A percentile compares a stretch with the other conserved stretches of the same genome.
Evolutionary conservation across 2,888 invertebrate genomes (phyloP).

Genomic region (Mesoligia furuncula): DNA sequence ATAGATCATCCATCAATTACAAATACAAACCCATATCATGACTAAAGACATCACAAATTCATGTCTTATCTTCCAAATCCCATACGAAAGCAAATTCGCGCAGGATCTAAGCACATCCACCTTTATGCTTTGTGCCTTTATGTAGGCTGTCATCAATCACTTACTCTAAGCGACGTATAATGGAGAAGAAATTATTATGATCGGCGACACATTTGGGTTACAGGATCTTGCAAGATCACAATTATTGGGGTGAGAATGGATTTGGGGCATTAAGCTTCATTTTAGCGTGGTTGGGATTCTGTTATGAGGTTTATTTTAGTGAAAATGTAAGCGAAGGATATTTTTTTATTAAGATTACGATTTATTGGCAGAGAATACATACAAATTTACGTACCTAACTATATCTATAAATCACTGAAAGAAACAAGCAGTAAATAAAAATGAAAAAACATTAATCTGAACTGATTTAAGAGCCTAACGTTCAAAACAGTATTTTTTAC

Average conservation of each 20-base stretch:
- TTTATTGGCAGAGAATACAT: not conserved
- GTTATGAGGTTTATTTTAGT: not conserved
- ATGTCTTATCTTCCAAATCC: constrained; percentile 36
- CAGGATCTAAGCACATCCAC: constrained; percentile 21
- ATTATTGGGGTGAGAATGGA: constrained; percentile 20
- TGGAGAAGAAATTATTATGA: constrained; percentile 55
- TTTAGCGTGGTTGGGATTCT: constrained; percentile 5
- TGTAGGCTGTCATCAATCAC: constrained; percentile 52
- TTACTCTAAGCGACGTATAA: constrained; percentile 40
- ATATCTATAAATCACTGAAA: too few species aligned
- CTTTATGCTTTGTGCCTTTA: constrained; percentile 5
- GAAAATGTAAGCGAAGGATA: not conserved
- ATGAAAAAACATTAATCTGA: too few species aligned
- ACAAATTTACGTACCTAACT: not conserved
- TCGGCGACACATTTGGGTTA: constrained; percentile 44
- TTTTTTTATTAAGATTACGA: not conserved
- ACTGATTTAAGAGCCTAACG: too few species aligned
- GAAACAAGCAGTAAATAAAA: too few species aligned
- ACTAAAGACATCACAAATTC: constrained; percentile 36
- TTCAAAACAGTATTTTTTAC: too few species aligned
- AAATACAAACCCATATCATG: not conserved
- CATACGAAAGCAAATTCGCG: constrained; percentile 40
- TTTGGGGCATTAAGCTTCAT: not conserved
- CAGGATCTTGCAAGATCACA: constrained; percentile 40
- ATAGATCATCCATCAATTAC: not conserved